A percentile compares a stretch with the other conserved stretches of the same genome.
Evolutionary conservation across 2,113 vertebrate species (phyloP).

Genomic region (Phainopepla nitens): DNA sequence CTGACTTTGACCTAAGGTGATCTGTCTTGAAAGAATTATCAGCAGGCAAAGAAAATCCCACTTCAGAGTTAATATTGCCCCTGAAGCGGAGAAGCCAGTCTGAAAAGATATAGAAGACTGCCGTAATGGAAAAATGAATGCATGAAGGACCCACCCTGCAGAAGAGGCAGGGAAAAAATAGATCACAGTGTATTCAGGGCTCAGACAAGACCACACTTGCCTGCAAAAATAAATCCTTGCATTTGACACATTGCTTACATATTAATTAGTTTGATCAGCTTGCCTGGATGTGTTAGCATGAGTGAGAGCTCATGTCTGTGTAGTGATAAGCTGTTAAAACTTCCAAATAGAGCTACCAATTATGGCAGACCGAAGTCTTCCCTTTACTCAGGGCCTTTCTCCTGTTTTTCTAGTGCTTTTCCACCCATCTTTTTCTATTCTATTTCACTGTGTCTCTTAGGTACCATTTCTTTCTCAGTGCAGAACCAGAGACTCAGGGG

Average conservation of each 20-base stretch:
- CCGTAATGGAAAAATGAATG: neutral
- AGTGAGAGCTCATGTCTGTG: neutral
- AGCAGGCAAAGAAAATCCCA: neutral
- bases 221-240: constrained; percentile 33
- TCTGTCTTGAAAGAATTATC: neutral
- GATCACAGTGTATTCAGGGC: constrained; percentile 7
- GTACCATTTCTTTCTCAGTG: neutral
- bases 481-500: neutral
- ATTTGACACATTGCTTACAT: constrained; percentile 50
- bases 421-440: neutral
- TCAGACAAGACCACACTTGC: constrained; percentile 44
- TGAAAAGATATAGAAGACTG: constrained; percentile 1
- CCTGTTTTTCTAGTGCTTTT: neutral
- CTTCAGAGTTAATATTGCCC: neutral
- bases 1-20: neutral
- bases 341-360: neutral
- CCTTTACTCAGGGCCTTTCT: neutral
- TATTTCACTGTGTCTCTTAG: neutral
- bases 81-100: neutral
- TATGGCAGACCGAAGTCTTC: neutral
- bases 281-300: constrained; percentile 17
- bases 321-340: constrained; percentile 19
- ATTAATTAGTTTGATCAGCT: constrained; percentile 55
- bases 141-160: constrained; percentile 13
- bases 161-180: constrained; percentile 35